These are phyloP conservation scores for Spilogale gracilis DNA, from an alignment of 2,113 vertebrate species.

Conservation along the genomic window DNA sequence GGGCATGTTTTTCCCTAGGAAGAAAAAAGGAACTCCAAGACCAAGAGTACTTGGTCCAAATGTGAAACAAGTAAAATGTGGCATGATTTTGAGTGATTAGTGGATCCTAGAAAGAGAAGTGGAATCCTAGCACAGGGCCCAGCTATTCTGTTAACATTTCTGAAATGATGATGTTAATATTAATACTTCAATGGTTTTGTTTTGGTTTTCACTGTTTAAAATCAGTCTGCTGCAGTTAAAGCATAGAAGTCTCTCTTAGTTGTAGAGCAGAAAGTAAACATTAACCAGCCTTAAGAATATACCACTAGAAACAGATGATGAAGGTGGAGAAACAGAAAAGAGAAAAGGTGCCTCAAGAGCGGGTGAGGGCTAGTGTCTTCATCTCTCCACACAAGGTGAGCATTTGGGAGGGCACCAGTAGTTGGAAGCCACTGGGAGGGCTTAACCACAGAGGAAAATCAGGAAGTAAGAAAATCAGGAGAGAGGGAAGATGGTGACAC, in stretches of 20 bases:
- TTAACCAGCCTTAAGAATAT: background rate
- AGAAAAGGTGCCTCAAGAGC: background rate
- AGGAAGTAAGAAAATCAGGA: background rate
- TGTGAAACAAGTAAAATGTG: background rate
- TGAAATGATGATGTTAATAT: background rate
- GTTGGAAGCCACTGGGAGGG: background rate
- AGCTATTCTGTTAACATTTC: background rate
- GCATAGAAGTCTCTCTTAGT: background rate
- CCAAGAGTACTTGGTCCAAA: background rate
- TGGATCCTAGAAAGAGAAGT: background rate
- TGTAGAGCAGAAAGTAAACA: slow-evolving; percentile 6
- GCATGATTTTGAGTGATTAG: background rate
- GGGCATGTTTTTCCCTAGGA: background rate
- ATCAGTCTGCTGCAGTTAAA: background rate
- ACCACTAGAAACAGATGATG: background rate
- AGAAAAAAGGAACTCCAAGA: background rate
- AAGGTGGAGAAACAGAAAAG: background rate
- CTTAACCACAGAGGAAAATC: background rate
- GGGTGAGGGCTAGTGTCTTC: background rate
- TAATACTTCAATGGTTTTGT: slow-evolving; percentile 11
- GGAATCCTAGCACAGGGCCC: background rate
- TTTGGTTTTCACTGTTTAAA: slow-evolving; percentile 3
- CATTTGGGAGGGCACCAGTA: background rate
- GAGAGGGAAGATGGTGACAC: background rate
- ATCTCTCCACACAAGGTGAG: background rate